Conservation (phyloP, 2,113 vertebrate species). For the Vidua macroura region DNA sequence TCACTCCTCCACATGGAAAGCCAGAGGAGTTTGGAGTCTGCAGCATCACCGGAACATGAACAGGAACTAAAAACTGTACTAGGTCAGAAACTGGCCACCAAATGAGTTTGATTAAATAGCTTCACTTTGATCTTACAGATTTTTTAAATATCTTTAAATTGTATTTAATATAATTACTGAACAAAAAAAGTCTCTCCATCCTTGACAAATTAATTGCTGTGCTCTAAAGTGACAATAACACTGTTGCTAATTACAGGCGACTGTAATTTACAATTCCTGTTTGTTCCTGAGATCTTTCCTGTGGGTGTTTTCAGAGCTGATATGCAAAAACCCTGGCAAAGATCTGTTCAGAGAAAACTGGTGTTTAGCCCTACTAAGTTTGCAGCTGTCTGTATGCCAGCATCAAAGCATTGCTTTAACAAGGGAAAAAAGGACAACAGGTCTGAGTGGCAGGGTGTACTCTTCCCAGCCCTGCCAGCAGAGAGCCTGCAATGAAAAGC, state of each 20-base stretch:
- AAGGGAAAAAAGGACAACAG: background rate
- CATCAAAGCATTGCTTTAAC: background rate
- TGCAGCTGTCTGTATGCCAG: background rate
- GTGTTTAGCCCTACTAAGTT: background rate
- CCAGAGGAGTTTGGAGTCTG: background rate
- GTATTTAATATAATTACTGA: background rate
- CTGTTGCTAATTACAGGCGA: background rate
- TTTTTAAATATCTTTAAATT: background rate
- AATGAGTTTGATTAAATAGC: background rate
- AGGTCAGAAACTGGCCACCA: background rate
- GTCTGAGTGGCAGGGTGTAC: background rate
- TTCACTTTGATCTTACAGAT: background rate
- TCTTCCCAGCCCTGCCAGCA: background rate
- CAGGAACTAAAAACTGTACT: background rate
- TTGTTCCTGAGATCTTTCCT: background rate
- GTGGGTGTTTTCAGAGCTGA: background rate
- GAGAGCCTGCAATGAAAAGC: background rate
- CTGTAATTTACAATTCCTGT: background rate
- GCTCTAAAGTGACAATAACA: background rate
- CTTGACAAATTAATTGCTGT: background rate
- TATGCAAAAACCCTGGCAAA: background rate
- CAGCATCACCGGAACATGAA: background rate
- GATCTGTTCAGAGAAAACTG: background rate
- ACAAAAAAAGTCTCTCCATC: background rate
- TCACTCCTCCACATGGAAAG: background rate